phyloP scores from a whole-genome alignment of 2,797 vertebrate species.

The Pseudochaenichthys georgianus region DNA sequence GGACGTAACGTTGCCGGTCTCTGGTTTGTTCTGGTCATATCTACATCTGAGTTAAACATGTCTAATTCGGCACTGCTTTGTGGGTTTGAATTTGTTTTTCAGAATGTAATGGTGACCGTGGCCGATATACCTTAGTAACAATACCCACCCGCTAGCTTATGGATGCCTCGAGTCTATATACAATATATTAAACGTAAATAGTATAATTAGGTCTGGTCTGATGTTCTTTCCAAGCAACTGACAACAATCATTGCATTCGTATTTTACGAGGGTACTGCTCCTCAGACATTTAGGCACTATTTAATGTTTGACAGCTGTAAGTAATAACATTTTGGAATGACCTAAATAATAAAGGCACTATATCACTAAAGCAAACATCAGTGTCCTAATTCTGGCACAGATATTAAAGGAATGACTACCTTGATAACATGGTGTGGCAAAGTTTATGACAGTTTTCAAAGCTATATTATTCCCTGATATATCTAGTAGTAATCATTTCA shows the following conservation, averaged over 20 bases:
- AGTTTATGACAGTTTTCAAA: too few species aligned
- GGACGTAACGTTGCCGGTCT: background rate
- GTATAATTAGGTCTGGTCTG: constrained; percentile 11
- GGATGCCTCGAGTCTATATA: accelerated
- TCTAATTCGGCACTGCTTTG: background rate
- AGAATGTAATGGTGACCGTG: background rate
- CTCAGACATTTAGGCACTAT: background rate
- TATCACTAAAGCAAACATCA: too few species aligned
- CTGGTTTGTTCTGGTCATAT: too few species aligned
- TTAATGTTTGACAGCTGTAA: background rate
- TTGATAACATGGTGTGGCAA: too few species aligned
- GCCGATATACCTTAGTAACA: background rate
- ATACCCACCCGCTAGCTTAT: background rate
- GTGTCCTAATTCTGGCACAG: too few species aligned
- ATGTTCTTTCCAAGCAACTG: background rate
- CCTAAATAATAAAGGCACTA: too few species aligned
- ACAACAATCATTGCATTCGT: too few species aligned
- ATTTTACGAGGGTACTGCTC: background rate
- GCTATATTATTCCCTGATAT: background rate
- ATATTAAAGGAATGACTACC: too few species aligned
- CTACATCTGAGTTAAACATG: background rate
- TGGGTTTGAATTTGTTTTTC: background rate
- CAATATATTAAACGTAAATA: background rate
- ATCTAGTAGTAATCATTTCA: background rate
- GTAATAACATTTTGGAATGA: too few species aligned